These are phyloP conservation scores for Sorex araneus DNA, from an alignment of 2,113 vertebrate genomes.

Conservation along the genomic window DNA sequence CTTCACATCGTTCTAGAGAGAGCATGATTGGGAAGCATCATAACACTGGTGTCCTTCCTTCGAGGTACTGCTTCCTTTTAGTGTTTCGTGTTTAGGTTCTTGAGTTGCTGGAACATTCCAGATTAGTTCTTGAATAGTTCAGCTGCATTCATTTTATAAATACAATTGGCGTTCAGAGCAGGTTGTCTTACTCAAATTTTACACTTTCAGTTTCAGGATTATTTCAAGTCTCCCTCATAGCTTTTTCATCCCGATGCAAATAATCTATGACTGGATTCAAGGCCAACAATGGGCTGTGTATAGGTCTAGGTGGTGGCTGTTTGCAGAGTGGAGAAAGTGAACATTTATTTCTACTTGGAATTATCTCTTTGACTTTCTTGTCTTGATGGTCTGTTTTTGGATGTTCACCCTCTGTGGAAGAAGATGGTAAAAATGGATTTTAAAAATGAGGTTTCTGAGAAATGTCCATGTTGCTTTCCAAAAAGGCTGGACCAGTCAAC, in stretches of 20 bases:
- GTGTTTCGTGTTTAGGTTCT: background rate
- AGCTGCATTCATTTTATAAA: background rate
- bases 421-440: background rate
- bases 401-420: background rate
- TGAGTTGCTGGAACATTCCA: background rate
- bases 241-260: background rate
- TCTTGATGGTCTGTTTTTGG: background rate
- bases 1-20: conserved; percentile 1
- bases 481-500: no score
- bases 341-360: background rate
- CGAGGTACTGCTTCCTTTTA: conserved; percentile 31
- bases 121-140: background rate
- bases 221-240: background rate
- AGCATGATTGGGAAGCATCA: conserved; percentile 34
- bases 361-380: background rate
- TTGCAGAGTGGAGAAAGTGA: background rate
- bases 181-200: background rate
- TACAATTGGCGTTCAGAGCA: background rate
- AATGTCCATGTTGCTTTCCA: background rate
- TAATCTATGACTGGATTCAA: no score
- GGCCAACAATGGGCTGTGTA: no score
- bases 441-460: background rate
- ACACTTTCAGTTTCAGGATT: background rate
- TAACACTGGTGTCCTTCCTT: background rate
- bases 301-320: no score